Percentiles rank a stretch among this genome's conserved stretches.
These are phyloP conservation scores for Autographa pulchrina DNA, from an alignment of 2,888 invertebrate genomes.

Conservation along the genomic window DNA sequence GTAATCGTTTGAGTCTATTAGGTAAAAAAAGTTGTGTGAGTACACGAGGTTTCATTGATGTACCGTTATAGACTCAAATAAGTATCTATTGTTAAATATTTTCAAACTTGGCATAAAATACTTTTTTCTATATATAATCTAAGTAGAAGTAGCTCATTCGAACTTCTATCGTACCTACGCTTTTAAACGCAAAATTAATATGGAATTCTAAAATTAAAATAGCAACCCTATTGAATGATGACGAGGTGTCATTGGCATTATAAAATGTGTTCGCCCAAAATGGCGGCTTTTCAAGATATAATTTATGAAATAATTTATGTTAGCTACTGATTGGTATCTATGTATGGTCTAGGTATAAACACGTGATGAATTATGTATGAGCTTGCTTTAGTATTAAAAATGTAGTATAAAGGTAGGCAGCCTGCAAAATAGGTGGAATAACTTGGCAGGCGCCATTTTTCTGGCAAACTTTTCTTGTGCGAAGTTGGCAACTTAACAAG, in stretches of 20 bases:
- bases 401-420: conserved; percentile 18
- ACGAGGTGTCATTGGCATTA: conserved; percentile 68
- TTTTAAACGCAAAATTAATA: not conserved
- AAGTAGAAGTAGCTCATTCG: too few species aligned
- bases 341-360: conserved; percentile 47
- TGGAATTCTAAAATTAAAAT: not conserved
- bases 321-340: conserved; percentile 53
- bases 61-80: too few species aligned
- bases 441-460: not conserved
- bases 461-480: not conserved
- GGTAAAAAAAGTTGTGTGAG: not conserved
- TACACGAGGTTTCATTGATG: too few species aligned
- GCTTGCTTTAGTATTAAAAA: conserved; percentile 20
- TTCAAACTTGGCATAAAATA: too few species aligned
- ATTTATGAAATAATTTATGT: conserved; percentile 50
- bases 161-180: too few species aligned
- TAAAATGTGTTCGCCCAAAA: conserved; percentile 65
- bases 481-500: not conserved
- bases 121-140: too few species aligned
- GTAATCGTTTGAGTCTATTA: not conserved
- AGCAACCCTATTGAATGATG: conserved; percentile 31
- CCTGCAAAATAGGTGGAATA: conserved; percentile 7
- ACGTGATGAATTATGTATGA: conserved; percentile 50
- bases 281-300: conserved; percentile 59
- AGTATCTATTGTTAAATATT: too few species aligned